Evolutionary conservation across 2,888 invertebrate species (phyloP), one percentile per base, ranked within the genome.

Genomic region (Dynastes hyllus): DNA sequence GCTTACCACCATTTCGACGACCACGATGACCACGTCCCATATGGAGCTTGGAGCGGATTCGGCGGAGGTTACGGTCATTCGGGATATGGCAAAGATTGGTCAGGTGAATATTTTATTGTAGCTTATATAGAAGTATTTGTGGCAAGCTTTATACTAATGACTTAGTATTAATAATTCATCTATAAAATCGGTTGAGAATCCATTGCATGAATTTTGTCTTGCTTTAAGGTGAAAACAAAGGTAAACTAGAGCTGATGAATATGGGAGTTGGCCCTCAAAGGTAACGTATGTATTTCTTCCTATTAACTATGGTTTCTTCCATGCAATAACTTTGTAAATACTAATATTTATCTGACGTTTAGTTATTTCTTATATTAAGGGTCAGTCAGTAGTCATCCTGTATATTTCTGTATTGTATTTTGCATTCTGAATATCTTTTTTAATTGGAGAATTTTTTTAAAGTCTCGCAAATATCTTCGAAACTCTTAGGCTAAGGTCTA

Each of bases 1-100:
- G 51, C 77, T 9, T 61, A 78, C 63, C 82, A 82, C 58, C 80
- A 53, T 32, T 37, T 71, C 53, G 78, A 37, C 50, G 73, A 78
- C 1, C 73, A 75, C 22, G 75, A 78, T 11, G 75, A 61, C 11
- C 78, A 27, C 2, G 9, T 9, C 2, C 76, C 53, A 2, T 22
- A 45, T 67, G 75, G 32, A 16, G 63, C 70, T 53, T 29, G n/a
- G n/a, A 40, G 22, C 8, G 71, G 71, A 8, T 32, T 50, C 9
- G 69, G 69, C 22, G 32, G 55, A 29, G 71, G 71, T 2, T 71
- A 37, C 32, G 71, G 71, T 65, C 51, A 65, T 65, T 70, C 71
- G 40, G 71, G 63, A 63, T 73, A 73, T 63, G 78, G 78, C 66
- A 78, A 78, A 22, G 58, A 58, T 13, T 73, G 58, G 58, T 73